Conservation (phyloP, 2,113 vertebrate genomes). For the Takifugu flavidus region DNA sequence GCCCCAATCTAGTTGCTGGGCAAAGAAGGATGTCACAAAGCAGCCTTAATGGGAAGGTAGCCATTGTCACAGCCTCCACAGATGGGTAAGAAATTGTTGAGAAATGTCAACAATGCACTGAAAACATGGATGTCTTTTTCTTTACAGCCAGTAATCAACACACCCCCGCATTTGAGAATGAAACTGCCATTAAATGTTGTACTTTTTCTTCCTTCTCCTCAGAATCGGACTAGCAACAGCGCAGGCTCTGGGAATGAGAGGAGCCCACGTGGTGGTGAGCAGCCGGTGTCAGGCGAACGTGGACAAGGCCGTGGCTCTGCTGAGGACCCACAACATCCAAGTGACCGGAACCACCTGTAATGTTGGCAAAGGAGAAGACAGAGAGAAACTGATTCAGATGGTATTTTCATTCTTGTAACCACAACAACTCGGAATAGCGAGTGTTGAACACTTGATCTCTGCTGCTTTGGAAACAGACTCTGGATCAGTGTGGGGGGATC, state of each 20-base stretch:
- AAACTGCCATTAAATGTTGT: too few relatives aligned
- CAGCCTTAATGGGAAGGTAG: slow-evolving; percentile 74
- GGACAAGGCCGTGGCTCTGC: slow-evolving; percentile 74
- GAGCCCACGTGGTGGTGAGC: slow-evolving; percentile 84
- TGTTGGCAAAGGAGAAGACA: slow-evolving; percentile 78
- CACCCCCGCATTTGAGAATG: too few relatives aligned
- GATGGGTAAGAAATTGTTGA: slow-evolving; percentile 68
- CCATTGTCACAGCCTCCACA: slow-evolving; percentile 78
- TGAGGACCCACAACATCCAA: slow-evolving; percentile 75
- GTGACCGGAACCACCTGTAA: slow-evolving; percentile 84
- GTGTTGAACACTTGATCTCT: not conserved
- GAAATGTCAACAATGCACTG: too few relatives aligned
- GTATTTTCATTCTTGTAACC: slow-evolving; percentile 47
- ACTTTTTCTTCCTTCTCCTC: slow-evolving; percentile 2
- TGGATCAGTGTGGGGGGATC: slow-evolving; percentile 79
- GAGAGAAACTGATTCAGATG: slow-evolving; percentile 76
- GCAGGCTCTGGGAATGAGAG: slow-evolving; percentile 78
- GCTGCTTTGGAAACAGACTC: slow-evolving; percentile 61
- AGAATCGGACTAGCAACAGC: slow-evolving; percentile 86
- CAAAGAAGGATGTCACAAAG: slow-evolving; percentile 68
- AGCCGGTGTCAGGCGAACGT: slow-evolving; percentile 84
- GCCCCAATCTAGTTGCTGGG: slow-evolving; percentile 39
- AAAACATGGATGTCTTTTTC: too few relatives aligned
- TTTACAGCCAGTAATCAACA: too few relatives aligned
- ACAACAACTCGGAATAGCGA: not conserved